These are phyloP conservation scores for Aphaenogaster floridana DNA, from an alignment of 1,140 invertebrate genomes.

Conservation along the genomic window DNA sequence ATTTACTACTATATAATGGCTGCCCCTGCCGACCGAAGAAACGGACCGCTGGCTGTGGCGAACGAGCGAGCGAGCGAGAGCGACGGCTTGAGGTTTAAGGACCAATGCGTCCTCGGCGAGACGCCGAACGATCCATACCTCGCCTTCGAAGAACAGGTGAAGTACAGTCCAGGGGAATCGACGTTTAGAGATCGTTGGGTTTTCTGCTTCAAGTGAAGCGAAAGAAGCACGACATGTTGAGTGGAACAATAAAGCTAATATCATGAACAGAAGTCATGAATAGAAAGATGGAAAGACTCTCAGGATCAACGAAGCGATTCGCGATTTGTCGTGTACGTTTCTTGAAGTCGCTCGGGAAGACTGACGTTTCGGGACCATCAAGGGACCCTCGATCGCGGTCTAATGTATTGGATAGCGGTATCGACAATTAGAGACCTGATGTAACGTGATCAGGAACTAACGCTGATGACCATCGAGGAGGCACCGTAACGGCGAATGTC, in stretches of 20 bases:
- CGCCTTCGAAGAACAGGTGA: constrained; percentile 52
- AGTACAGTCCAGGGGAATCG: not conserved
- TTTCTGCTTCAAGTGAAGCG: constrained; percentile 20
- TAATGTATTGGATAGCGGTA: constrained; percentile 3
- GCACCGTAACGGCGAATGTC: not conserved
- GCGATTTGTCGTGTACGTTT: constrained; percentile 5
- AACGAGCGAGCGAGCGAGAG: not conserved
- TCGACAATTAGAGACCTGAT: constrained; percentile 24
- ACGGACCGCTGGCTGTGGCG: constrained; percentile 65
- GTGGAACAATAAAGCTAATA: not conserved
- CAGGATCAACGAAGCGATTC: not conserved
- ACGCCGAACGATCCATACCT: constrained; percentile 19
- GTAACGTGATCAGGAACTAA: constrained; percentile 32
- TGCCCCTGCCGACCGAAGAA: constrained; percentile 79
- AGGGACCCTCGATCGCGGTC: not conserved
- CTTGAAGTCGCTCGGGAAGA: not conserved
- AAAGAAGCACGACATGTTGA: not conserved
- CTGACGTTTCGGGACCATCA: not conserved
- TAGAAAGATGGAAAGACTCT: not conserved
- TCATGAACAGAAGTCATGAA: not conserved
- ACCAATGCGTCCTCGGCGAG: constrained; percentile 51
- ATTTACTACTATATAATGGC: constrained; percentile 87
- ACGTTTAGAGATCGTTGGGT: constrained; percentile 21
- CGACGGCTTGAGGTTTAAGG: constrained; percentile 34
- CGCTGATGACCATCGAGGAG: constrained; percentile 14